Conservation (phyloP, 2,113 vertebrate genomes). For the Tachysurus vachellii region DNA sequence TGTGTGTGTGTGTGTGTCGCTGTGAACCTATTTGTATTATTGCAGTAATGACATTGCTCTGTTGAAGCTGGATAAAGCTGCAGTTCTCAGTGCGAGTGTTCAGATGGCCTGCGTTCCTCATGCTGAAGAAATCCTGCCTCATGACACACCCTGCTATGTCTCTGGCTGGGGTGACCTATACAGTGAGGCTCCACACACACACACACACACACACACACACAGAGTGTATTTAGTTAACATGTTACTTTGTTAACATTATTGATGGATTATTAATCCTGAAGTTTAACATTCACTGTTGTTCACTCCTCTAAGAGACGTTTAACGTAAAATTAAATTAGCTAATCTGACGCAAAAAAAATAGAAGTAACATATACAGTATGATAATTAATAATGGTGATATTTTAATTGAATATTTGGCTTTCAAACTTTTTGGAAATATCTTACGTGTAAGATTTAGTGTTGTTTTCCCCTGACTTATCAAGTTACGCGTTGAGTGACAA, state of each 20-base stretch:
- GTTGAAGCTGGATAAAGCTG: conserved; percentile 70
- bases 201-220: not conserved
- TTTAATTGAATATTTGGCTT: not conserved
- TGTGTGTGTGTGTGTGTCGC: not conserved
- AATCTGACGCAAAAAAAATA: not conserved
- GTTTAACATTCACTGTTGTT: not conserved
- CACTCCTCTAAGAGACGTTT: not conserved
- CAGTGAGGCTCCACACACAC: conserved; percentile 58
- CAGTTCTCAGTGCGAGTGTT: conserved; percentile 61
- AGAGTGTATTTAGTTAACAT: not conserved
- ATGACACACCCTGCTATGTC: conserved; percentile 63
- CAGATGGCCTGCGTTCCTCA: conserved; percentile 65
- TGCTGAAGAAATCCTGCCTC: conserved; percentile 59
- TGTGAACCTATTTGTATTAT: not conserved
- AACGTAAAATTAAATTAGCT: not conserved
- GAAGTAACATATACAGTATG: not conserved
- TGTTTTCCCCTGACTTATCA: not conserved
- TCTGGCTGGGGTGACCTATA: conserved; percentile 73
- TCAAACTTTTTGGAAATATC: not conserved
- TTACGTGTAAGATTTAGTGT: not conserved
- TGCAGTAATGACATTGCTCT: conserved; percentile 70
- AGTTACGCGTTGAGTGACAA: not conserved
- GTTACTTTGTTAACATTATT: not conserved
- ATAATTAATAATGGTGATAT: not conserved
- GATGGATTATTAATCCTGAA: not conserved